phyloP scores from a whole-genome alignment of 2,888 invertebrate genomes.

The Campoplex nolae region DNA sequence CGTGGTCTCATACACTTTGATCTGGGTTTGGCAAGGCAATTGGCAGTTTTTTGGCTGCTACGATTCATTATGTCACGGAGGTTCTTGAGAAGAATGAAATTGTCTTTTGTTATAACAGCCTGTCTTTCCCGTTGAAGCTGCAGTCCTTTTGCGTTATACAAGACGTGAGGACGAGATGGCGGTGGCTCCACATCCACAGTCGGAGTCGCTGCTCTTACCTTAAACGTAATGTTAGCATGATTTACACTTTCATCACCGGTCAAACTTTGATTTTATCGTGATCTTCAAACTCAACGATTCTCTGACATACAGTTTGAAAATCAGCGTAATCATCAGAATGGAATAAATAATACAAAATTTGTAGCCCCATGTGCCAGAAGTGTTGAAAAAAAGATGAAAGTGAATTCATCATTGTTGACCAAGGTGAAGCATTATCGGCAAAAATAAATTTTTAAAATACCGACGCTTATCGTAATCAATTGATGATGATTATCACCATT shows the following conservation, averaged over 20 bases:
- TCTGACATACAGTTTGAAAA: not conserved
- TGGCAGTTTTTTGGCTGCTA: slow-evolving; percentile 69
- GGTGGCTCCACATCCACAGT: slow-evolving; percentile 80
- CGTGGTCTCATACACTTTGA: slow-evolving; percentile 77
- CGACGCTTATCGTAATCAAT: too few species aligned
- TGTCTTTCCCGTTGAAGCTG: slow-evolving; percentile 81
- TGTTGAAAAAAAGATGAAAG: too few species aligned
- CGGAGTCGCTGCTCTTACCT: slow-evolving; percentile 79
- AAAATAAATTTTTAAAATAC: too few species aligned
- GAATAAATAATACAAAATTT: not conserved
- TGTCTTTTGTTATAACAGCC: slow-evolving; percentile 78
- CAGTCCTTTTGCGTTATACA: slow-evolving; percentile 78
- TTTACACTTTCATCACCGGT: not conserved
- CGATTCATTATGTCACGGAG: slow-evolving; percentile 81
- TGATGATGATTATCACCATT: too few species aligned
- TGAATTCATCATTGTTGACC: too few species aligned
- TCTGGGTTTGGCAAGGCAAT: slow-evolving; percentile 74
- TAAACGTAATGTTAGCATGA: not conserved
- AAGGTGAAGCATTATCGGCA: too few species aligned
- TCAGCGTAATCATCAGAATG: not conserved
- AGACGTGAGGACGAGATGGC: slow-evolving; percentile 77
- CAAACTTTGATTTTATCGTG: not conserved
- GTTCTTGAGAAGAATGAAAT: slow-evolving; percentile 80
- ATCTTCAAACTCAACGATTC: not conserved
- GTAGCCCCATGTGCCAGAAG: too few species aligned